Conservation (phyloP, 1,140 invertebrate species). For the Samia ricini region DNA sequence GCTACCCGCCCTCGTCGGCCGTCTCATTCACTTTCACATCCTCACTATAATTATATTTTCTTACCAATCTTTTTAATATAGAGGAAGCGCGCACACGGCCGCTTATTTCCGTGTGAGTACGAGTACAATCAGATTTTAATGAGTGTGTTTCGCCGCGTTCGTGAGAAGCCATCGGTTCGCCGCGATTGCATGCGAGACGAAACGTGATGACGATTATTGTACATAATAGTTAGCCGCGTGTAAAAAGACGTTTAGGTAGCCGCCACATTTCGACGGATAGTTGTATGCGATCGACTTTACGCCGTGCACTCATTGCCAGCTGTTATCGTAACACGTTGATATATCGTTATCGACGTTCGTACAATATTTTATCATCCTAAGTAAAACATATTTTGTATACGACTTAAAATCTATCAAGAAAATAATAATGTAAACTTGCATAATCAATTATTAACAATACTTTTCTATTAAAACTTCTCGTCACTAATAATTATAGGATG, state of each 20-base stretch:
- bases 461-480: not conserved
- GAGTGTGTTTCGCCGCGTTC: slow-evolving; percentile 71
- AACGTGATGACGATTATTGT: slow-evolving; percentile 64
- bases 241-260: slow-evolving; percentile 59
- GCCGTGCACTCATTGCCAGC: slow-evolving; percentile 12
- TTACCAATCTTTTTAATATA: slow-evolving; percentile 75
- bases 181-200: slow-evolving; percentile 72
- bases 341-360: slow-evolving; percentile 5
- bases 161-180: slow-evolving; percentile 76
- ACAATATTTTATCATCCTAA: slow-evolving; percentile 7
- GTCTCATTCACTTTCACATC: slow-evolving; percentile 72
- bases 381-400: not conserved
- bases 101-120: slow-evolving; percentile 73
- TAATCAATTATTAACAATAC: not conserved
- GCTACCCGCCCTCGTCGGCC: slow-evolving; percentile 57
- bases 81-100: slow-evolving; percentile 75
- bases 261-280: slow-evolving; percentile 23
- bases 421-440: not conserved
- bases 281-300: slow-evolving; percentile 30
- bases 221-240: slow-evolving; percentile 74
- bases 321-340: slow-evolving; percentile 10
- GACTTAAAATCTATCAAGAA: not conserved
- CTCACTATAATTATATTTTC: slow-evolving; percentile 77
- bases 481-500: too few species aligned
- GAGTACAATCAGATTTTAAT: slow-evolving; percentile 71